phyloP scores from a whole-genome alignment of 2,888 invertebrate genomes.

The Mimachlamys varia region DNA sequence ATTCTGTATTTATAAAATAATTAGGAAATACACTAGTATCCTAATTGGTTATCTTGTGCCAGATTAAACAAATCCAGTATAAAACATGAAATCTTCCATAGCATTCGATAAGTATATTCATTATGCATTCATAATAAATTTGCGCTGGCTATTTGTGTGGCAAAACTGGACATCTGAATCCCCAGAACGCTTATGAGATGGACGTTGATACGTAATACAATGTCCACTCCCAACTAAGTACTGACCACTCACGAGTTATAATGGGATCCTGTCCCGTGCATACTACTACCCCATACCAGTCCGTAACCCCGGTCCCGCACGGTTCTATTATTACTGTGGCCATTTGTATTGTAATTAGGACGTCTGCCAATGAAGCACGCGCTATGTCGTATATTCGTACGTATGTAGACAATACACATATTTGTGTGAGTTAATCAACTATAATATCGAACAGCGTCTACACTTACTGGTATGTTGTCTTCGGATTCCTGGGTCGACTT shows the following conservation, averaged over 20 bases:
- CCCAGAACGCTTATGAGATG: not conserved
- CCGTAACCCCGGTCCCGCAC: not conserved
- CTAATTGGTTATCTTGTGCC: too few species aligned
- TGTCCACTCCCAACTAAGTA: not conserved
- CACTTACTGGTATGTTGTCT: not conserved
- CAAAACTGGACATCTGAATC: not conserved
- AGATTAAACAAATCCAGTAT: too few species aligned
- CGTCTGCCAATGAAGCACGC: not conserved
- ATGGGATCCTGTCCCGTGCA: not conserved
- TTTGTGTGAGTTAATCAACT: not conserved
- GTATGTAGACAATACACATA: slow-evolving; percentile 26
- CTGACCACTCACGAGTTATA: not conserved
- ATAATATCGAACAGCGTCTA: not conserved
- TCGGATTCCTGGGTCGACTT: not conserved
- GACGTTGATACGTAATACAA: not conserved
- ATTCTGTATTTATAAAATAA: too few species aligned
- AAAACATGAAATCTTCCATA: too few species aligned
- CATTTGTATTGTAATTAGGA: slow-evolving; percentile 19
- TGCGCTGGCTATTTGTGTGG: too few species aligned
- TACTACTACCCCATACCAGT: not conserved
- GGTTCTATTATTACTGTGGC: not conserved
- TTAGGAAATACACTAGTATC: too few species aligned
- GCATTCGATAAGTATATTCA: too few species aligned
- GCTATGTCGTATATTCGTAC: not conserved
- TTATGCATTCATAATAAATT: too few species aligned